Base-by-base conservation (phyloP, 2,797 vertebrate genomes). In the Gymnothorax javanicus region DNA sequence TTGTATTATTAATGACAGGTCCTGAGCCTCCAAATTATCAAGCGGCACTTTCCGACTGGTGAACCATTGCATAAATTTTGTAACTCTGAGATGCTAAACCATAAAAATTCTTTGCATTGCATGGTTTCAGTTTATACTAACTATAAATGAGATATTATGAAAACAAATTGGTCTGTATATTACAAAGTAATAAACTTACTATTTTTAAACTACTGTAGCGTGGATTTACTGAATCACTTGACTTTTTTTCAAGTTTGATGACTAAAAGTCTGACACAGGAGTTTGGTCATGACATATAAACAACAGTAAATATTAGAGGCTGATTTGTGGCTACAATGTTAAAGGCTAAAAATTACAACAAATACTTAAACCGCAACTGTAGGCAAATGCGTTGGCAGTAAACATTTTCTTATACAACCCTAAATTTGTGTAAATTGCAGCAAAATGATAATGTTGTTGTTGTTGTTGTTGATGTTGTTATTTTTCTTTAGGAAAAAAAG, bases 351-450 rank as follows among this genome's bases (percentile, higher is more conserved):
- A 52, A 52, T 17, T 3, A 7, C 50, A 12, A 56, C 3, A n/a
- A 89, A 89, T 91, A 92, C 69, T 88, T 84, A 20, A 88, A 87
- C 88, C 86, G 84, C 88, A 90, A 90, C 89, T 89, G 57, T 20
- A 1, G 33, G 15, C n/a, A 75, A 33, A 69, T 59, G 60, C 75
- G 85, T 87, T 89, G 88, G 84, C 90, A 88, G 85, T 56, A 43
- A 87, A 90, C 87, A 81, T 58, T 87, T 86, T 57, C 85, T 81
- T 88, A 67, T 85, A 77, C 27, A 57, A 82, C 92, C 86, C 83
- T 25, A 88, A 88, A 90, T 82, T 52, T 58, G 83, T 86, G 82
- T 81, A 77, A 7, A 57, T 33, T 91, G 88, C 71, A 88, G 79
- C 82, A 86, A 27, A 7, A 43, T 43, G 33, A 43, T 43, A 43